A percentile compares a stretch with the other conserved stretches of the same genome.
Conservation (phyloP, 1,140 invertebrate species). For the Gonatopus flavifemur region DNA sequence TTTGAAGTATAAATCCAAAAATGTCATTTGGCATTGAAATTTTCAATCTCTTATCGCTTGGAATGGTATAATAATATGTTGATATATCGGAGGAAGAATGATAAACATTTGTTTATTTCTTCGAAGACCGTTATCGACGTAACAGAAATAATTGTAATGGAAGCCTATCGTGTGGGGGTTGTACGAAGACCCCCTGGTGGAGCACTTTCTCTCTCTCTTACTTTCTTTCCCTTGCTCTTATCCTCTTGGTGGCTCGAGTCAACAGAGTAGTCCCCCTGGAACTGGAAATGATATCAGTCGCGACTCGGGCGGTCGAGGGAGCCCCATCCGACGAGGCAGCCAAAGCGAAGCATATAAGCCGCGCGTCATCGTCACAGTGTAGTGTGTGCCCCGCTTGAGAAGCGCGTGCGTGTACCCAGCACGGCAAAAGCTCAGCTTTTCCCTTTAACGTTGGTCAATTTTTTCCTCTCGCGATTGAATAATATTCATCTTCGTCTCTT, state of each 20-base stretch:
- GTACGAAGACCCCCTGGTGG: slow-evolving; percentile 39
- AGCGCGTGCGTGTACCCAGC: slow-evolving; percentile 7
- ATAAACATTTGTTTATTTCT: too few relatives aligned
- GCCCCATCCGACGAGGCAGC: too few relatives aligned
- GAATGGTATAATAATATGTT: too few relatives aligned
- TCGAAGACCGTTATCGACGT: too few relatives aligned
- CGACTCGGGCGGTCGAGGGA: slow-evolving; percentile 50
- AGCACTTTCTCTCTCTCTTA: slow-evolving; percentile 38
- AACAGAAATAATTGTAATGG: too few relatives aligned
- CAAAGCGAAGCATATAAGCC: too few relatives aligned
- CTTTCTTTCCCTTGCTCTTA: slow-evolving; percentile 25
- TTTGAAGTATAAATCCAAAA: too few relatives aligned
- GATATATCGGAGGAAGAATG: too few relatives aligned
- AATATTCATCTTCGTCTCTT: neutral
- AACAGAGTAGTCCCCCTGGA: too few relatives aligned
- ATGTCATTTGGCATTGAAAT: too few relatives aligned
- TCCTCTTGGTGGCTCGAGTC: slow-evolving; percentile 30
- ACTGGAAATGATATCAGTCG: slow-evolving; percentile 53
- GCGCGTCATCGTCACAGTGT: slow-evolving; percentile 10
- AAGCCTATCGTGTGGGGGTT: slow-evolving; percentile 34
- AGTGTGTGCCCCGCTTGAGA: slow-evolving; percentile 41
- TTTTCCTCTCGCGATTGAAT: neutral
- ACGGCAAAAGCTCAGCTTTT: neutral
- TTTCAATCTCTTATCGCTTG: too few relatives aligned
- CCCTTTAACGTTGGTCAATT: too few relatives aligned